Percentiles rank a stretch among this genome's conserved stretches.
Evolutionary conservation across 2,797 vertebrate species (phyloP).

Genomic region (Macropodus opercularis): DNA sequence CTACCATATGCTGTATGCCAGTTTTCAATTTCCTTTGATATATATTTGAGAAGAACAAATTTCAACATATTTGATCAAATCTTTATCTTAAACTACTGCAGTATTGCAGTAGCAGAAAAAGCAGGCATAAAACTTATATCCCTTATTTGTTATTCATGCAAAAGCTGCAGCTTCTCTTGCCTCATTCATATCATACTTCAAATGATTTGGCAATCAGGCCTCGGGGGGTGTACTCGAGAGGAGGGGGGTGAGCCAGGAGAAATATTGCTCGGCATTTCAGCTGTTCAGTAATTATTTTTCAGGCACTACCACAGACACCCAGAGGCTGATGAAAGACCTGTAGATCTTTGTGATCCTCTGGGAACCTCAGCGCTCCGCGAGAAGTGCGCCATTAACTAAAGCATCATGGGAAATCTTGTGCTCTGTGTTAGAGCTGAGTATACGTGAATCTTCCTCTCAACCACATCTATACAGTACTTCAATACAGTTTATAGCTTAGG

Average conservation of each 20-base stretch:
- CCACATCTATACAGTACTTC: too few relatives aligned
- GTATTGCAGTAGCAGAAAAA: not conserved
- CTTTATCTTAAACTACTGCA: constrained; percentile 40
- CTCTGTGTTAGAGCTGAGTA: constrained; percentile 32
- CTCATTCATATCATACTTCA: constrained; percentile 76
- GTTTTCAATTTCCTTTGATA: constrained; percentile 42
- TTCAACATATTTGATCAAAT: constrained; percentile 50
- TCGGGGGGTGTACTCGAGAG: constrained; percentile 41
- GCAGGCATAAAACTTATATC: constrained; percentile 50
- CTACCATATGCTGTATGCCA: not conserved
- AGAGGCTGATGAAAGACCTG: constrained; percentile 73
- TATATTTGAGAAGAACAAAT: constrained; percentile 43
- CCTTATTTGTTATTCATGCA: constrained; percentile 72
- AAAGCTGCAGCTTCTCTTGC: constrained; percentile 62
- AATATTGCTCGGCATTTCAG: constrained; percentile 67
- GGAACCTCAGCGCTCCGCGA: constrained; percentile 43
- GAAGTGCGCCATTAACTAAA: constrained; percentile 60
- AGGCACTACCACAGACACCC: constrained; percentile 49
- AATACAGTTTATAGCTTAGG: constrained; percentile 8
- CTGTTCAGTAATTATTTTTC: constrained; percentile 76
- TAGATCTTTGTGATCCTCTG: constrained; percentile 59
- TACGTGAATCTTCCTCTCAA: constrained; percentile 13
- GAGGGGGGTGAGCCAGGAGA: constrained; percentile 46
- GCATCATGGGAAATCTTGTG: constrained; percentile 59
- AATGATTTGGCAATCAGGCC: constrained; percentile 78